Conservation (phyloP, 1,140 invertebrate genomes). For the Penaeus chinensis region DNA sequence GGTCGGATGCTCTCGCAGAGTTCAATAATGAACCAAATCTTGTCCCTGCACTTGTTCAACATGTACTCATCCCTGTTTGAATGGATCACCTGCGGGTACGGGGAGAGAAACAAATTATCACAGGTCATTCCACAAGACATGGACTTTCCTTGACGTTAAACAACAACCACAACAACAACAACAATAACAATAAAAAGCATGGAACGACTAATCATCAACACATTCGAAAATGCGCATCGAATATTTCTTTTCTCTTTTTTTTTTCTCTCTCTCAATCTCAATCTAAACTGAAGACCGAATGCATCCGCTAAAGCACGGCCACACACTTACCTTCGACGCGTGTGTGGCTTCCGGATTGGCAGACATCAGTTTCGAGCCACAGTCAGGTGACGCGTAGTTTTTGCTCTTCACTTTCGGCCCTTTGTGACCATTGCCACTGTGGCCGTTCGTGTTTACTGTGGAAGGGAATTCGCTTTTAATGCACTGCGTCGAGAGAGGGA, state of each 20-base stretch:
- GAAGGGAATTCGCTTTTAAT: neutral
- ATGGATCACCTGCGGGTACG: slow-evolving; percentile 79
- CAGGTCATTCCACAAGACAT: neutral
- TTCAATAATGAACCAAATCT: slow-evolving; percentile 96
- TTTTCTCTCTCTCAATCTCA: too few relatives aligned
- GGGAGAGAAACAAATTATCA: neutral
- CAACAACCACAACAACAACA: too few relatives aligned
- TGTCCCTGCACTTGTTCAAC: slow-evolving; percentile 92
- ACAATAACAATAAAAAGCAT: too few relatives aligned
- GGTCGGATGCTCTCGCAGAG: slow-evolving; percentile 97
- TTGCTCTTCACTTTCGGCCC: slow-evolving; percentile 70
- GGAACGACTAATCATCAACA: too few relatives aligned
- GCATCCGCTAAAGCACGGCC: too few relatives aligned
- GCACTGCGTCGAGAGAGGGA: neutral
- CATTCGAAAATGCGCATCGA: too few relatives aligned
- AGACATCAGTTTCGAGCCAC: slow-evolving; percentile 95
- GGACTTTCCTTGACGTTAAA: too few relatives aligned
- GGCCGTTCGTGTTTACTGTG: slow-evolving; percentile 45
- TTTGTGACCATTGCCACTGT: slow-evolving; percentile 58
- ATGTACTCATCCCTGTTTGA: slow-evolving; percentile 96
- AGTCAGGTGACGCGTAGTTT: slow-evolving; percentile 95
- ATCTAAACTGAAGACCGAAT: too few relatives aligned
- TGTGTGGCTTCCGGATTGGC: slow-evolving; percentile 92
- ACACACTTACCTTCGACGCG: slow-evolving; percentile 70
- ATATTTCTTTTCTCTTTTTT: too few relatives aligned